Percentiles rank a stretch among this genome's conserved stretches.
These are phyloP conservation scores for Kradibia gibbosae DNA, from an alignment of 1,140 invertebrate genomes.

Conservation along the genomic window DNA sequence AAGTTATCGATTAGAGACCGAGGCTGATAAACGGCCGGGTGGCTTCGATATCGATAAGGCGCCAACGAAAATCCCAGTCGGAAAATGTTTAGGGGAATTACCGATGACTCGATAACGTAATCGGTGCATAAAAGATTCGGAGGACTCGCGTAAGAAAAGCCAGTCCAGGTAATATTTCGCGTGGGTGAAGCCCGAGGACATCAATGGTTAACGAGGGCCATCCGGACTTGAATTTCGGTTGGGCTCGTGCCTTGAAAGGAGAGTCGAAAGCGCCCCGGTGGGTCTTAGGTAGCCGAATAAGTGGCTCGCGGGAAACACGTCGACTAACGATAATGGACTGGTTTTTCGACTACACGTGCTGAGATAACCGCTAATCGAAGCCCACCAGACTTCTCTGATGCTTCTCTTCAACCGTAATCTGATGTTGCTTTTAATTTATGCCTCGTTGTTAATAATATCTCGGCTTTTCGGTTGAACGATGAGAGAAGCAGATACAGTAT, in stretches of 20 bases:
- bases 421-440: no score
- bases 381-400: no score
- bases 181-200: background rate
- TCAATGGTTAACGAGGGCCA: no score
- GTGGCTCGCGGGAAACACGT: background rate
- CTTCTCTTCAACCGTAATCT: no score
- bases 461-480: background rate
- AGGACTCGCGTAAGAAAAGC: slow-evolving; percentile 33
- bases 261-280: background rate
- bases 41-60: no score
- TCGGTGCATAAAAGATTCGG: slow-evolving; percentile 37
- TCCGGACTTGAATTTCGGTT: no score
- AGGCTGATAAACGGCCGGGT: no score
- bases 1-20: no score
- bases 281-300: no score
- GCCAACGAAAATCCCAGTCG: background rate
- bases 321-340: background rate
- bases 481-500: background rate
- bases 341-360: background rate
- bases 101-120: slow-evolving; percentile 22
- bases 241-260: slow-evolving; percentile 24
- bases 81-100: background rate
- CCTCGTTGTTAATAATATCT: no score
- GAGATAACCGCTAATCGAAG: background rate
- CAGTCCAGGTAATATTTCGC: background rate